These are phyloP conservation scores for Notarius quadriscutis DNA, from an alignment of 2,113 vertebrate species.

Conservation along the genomic window DNA sequence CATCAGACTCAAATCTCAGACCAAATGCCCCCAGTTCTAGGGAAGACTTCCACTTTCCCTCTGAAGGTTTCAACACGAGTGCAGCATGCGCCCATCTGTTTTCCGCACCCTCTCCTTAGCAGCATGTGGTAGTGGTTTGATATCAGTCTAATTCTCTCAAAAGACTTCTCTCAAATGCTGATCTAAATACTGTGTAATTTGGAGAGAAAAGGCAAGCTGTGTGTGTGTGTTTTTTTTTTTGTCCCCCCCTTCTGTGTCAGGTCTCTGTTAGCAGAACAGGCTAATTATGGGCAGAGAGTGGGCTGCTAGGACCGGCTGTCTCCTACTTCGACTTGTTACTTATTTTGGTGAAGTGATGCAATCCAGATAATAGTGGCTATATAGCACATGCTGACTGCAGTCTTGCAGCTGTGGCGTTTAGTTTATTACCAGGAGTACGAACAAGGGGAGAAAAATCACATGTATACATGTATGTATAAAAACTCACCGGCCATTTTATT, in stretches of 20 bases:
- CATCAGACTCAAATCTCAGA: neutral
- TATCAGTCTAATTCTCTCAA: conserved; percentile 18
- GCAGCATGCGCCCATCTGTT: conserved; percentile 2
- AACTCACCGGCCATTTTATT: too few relatives aligned
- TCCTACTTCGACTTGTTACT: conserved; percentile 49
- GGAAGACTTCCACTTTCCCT: neutral
- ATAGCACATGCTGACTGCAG: conserved; percentile 21
- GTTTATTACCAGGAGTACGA: conserved; percentile 21
- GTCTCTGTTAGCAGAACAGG: conserved; percentile 45
- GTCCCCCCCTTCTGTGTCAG: conserved; percentile 11
- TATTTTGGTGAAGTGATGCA: conserved; percentile 46
- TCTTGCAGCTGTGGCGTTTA: conserved; percentile 36
- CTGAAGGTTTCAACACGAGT: neutral
- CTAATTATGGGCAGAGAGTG: conserved; percentile 46
- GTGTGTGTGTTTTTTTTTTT: neutral
- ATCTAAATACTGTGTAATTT: conserved; percentile 52
- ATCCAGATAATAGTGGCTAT: conserved; percentile 38
- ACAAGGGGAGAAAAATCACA: neutral
- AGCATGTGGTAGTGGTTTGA: neutral
- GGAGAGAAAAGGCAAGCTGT: conserved; percentile 40
- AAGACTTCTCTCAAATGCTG: conserved; percentile 17
- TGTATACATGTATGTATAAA: too few relatives aligned
- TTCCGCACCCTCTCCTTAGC: conserved; percentile 5
- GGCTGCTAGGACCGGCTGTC: conserved; percentile 39
- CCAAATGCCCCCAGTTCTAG: neutral